Conservation (phyloP, 2,888 invertebrate species). For the Thelaira solivaga region DNA sequence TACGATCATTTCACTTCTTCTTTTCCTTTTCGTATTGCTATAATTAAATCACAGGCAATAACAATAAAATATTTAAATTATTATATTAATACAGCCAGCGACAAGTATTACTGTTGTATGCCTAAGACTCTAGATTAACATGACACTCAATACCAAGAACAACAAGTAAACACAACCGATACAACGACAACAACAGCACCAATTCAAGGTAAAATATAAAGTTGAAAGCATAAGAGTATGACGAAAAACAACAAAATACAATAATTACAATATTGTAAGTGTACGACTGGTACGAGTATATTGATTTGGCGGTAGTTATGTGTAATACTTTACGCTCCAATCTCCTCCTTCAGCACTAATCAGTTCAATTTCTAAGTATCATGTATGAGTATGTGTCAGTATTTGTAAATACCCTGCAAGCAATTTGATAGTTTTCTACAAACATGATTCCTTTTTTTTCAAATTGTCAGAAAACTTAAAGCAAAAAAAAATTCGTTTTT, state of each 20-base stretch:
- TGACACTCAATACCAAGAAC: conserved; percentile 54
- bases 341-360: neutral
- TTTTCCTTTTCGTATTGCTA: conserved; percentile 18
- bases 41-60: conserved; percentile 62
- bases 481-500: too few species aligned
- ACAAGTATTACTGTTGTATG: conserved; percentile 50
- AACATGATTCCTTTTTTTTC: too few species aligned
- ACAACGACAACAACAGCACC: conserved; percentile 16
- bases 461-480: too few species aligned
- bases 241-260: conserved; percentile 2
- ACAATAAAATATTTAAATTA: conserved; percentile 63
- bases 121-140: conserved; percentile 53
- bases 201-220: conserved; percentile 7
- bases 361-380: neutral
- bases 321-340: neutral
- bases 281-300: conserved; percentile 51
- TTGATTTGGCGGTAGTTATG: conserved; percentile 54
- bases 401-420: conserved; percentile 15
- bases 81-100: conserved; percentile 52
- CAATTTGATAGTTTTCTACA: too few species aligned
- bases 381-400: neutral
- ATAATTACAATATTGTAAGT: conserved; percentile 47
- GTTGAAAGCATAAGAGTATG: conserved; percentile 1
- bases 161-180: conserved; percentile 32
- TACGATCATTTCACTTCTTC: neutral